phyloP scores from a whole-genome alignment of 2,797 vertebrate species.

The Arrhamphus sclerolepis region DNA sequence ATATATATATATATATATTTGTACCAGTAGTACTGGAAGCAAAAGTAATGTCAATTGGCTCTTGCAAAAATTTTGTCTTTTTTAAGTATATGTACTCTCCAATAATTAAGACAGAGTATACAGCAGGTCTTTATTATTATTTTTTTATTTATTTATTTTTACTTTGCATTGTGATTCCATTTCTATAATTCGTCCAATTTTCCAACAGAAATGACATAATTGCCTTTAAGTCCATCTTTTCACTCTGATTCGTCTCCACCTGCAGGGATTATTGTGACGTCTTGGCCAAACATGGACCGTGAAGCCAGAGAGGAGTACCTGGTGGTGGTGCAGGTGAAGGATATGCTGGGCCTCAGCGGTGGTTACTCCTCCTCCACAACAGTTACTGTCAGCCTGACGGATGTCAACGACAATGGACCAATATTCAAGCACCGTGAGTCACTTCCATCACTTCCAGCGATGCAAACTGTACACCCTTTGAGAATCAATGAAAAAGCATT shows the following conservation, averaged over 20 bases:
- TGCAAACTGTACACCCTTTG: constrained; percentile 12
- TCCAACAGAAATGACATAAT: no score
- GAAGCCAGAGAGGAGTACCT: constrained; percentile 89
- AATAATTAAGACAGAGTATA: no score
- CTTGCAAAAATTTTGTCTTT: no score
- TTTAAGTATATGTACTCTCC: no score
- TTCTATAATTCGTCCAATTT: no score
- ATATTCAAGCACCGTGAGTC: constrained; percentile 93
- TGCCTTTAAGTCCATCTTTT: no score
- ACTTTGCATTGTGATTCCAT: no score
- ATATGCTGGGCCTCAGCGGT: constrained; percentile 89
- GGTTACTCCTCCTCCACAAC: constrained; percentile 89
- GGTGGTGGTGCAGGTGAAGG: constrained; percentile 92
- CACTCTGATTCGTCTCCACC: neutral
- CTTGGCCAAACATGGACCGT: constrained; percentile 87
- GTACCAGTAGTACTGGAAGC: no score
- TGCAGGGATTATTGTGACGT: constrained; percentile 81
- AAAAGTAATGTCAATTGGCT: no score
- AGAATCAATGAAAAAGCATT: constrained; percentile 49
- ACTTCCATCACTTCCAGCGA: constrained; percentile 23
- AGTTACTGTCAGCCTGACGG: constrained; percentile 88
- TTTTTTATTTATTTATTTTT: no score
- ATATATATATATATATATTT: no score
- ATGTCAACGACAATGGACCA: constrained; percentile 95
- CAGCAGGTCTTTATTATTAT: no score